phyloP scores from a whole-genome alignment of 1,140 invertebrate species.

The Drosophila repleta region DNA sequence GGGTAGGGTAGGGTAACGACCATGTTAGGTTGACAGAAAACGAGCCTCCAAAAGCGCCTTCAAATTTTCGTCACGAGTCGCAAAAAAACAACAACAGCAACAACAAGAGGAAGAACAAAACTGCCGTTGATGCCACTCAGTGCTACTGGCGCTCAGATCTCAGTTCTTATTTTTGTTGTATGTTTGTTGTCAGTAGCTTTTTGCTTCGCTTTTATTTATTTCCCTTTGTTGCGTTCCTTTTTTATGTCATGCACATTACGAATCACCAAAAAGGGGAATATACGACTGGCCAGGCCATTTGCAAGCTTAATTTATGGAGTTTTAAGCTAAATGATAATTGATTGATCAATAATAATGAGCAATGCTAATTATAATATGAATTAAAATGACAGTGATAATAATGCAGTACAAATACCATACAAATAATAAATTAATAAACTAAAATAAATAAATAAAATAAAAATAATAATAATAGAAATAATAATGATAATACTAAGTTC shows the following conservation, averaged over 20 bases:
- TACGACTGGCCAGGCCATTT: background rate
- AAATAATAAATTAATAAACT: no score
- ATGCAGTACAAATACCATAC: no score
- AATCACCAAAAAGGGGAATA: background rate
- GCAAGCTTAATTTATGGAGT: no score
- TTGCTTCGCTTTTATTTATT: conserved; percentile 39
- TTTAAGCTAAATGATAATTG: no score
- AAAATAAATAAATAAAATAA: no score
- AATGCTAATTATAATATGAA: background rate
- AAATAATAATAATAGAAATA: no score
- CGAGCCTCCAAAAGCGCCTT: conserved; percentile 39
- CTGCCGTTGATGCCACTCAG: conserved; percentile 13
- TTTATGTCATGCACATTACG: background rate
- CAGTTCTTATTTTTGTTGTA: conserved; percentile 35
- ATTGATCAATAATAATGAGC: no score
- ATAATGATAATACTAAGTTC: no score
- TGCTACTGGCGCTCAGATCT: conserved; percentile 1
- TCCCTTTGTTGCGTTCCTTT: conserved; percentile 8
- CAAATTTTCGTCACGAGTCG: conserved; percentile 35
- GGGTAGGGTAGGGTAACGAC: conserved; percentile 25
- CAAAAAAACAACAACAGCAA: background rate
- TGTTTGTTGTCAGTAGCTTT: conserved; percentile 57
- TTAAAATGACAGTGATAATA: no score
- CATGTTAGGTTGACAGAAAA: conserved; percentile 33
- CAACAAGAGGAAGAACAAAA: conserved; percentile 9